Percentiles rank a stretch among this genome's conserved stretches.
Evolutionary conservation across 1,140 invertebrate species (phyloP).

Genomic region (Heterodera schachtii): DNA sequence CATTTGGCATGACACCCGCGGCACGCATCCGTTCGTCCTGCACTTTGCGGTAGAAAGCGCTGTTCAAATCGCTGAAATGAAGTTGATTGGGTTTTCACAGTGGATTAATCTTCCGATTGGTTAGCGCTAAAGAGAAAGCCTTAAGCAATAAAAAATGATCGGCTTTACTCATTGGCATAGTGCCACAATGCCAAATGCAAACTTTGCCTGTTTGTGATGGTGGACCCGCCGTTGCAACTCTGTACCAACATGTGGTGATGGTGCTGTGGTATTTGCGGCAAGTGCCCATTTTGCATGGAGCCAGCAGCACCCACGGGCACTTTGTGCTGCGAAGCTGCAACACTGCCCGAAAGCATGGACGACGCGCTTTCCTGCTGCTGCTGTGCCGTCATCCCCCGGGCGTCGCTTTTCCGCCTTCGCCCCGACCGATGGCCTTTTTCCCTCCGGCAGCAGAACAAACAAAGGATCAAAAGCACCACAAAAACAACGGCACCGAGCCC

Average conservation of each 20-base stretch:
- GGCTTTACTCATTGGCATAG: no score
- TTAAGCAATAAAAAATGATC: no score
- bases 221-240: conserved; percentile 27
- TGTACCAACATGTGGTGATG: conserved; percentile 23
- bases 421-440: neutral
- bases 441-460: conserved; percentile 45
- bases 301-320: neutral
- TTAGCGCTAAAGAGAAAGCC: no score
- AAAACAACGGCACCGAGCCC: conserved; percentile 41
- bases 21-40: conserved; percentile 31
- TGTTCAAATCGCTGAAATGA: conserved; percentile 51
- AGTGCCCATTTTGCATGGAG: neutral
- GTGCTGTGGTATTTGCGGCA: conserved; percentile 5
- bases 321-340: conserved; percentile 25
- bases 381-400: conserved; percentile 9
- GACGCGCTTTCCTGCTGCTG: conserved; percentile 42
- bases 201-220: conserved; percentile 17
- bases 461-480: conserved; percentile 48
- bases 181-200: no score
- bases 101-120: no score
- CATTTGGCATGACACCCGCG: conserved; percentile 2
- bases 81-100: no score
- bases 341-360: conserved; percentile 42
- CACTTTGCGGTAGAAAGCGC: conserved; percentile 51
- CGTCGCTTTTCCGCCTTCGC: conserved; percentile 26